Percentiles rank a stretch among this genome's conserved stretches.
phyloP scores from a whole-genome alignment of 2,888 invertebrate species.

The Drosophila affinis region DNA sequence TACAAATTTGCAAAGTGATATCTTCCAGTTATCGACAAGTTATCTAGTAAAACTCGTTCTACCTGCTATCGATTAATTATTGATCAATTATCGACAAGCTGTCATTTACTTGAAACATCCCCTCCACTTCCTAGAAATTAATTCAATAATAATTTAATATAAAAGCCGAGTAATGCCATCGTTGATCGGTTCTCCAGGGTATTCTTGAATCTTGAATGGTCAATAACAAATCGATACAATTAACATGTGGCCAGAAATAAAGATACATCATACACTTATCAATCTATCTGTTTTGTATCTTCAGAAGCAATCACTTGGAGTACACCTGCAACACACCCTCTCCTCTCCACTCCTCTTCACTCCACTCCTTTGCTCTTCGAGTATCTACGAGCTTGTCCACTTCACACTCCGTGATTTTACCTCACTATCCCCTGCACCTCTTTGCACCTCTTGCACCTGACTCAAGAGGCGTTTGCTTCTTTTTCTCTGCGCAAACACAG shows the following conservation, averaged over 20 bases:
- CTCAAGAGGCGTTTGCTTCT: conserved; percentile 27
- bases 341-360: too few species aligned
- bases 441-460: conserved; percentile 4
- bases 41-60: too few species aligned
- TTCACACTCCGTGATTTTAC: conserved; percentile 10
- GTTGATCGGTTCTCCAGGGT: neutral
- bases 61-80: too few species aligned
- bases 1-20: too few species aligned
- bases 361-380: neutral
- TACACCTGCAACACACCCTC: neutral
- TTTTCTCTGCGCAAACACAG: conserved; percentile 52
- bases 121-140: too few species aligned
- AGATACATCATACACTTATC: neutral
- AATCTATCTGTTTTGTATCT: neutral
- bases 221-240: neutral
- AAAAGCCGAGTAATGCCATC: neutral
- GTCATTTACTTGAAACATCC: too few species aligned
- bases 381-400: conserved; percentile 6
- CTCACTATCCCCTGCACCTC: conserved; percentile 4
- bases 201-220: neutral
- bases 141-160: too few species aligned
- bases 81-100: too few species aligned
- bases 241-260: neutral
- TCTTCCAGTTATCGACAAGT: too few species aligned
- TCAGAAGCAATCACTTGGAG: conserved; percentile 2